Percentiles rank a stretch among this genome's conserved stretches.
Evolutionary conservation across 2,113 vertebrate species (phyloP).

Genomic region (Physeter macrocephalus): DNA sequence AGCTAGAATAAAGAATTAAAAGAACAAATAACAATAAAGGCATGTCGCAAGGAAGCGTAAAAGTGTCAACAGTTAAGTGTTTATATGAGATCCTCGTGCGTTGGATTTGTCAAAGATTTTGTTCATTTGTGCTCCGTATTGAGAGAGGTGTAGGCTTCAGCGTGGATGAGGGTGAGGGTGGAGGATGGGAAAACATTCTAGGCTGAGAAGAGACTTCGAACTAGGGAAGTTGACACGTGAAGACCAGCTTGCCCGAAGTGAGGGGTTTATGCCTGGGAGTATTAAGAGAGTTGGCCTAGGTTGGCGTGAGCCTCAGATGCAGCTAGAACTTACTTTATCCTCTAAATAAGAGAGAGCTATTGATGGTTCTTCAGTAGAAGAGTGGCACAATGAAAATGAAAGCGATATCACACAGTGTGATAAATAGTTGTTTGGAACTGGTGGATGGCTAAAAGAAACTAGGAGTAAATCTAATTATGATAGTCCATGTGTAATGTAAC

Average conservation of each 20-base stretch:
- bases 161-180: no score
- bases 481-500: neutral
- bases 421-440: neutral
- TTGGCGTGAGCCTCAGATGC: neutral
- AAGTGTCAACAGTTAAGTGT: neutral
- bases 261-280: neutral
- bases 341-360: neutral
- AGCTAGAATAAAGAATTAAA: neutral
- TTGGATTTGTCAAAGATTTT: neutral
- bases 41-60: neutral
- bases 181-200: neutral
- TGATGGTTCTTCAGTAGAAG: neutral
- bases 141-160: neutral
- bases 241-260: neutral
- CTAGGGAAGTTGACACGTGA: neutral
- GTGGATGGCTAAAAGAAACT: neutral
- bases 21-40: neutral
- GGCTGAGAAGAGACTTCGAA: neutral
- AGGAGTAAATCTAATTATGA: neutral
- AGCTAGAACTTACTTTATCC: neutral
- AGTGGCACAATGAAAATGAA: neutral
- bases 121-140: neutral
- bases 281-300: neutral
- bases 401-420: neutral
- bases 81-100: neutral